phyloP scores from a whole-genome alignment of 2,797 vertebrate species.

The Hapalemur alaotrensis region DNA sequence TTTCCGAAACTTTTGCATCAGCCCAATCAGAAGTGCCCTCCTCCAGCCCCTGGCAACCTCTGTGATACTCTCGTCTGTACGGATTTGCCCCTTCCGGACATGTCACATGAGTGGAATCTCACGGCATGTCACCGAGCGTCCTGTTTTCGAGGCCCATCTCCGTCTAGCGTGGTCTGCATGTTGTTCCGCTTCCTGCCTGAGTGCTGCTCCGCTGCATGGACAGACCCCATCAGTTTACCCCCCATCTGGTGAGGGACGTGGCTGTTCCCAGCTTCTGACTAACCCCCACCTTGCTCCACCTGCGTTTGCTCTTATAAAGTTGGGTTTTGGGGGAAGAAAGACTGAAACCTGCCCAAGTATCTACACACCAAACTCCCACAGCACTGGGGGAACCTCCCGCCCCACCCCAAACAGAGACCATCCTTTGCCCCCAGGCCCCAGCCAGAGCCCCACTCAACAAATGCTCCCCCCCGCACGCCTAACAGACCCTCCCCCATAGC shows the following conservation, averaged over 20 bases:
- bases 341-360: background rate
- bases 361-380: background rate
- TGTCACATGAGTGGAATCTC: background rate
- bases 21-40: background rate
- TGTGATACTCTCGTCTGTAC: background rate
- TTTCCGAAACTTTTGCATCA: background rate
- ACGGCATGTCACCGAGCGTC: rapidly evolving
- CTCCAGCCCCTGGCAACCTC: background rate
- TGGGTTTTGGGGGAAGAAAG: background rate
- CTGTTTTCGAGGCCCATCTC: too few relatives aligned
- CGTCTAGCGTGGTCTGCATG: rapidly evolving
- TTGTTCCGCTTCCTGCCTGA: background rate
- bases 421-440: background rate
- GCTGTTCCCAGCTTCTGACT: too few relatives aligned
- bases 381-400: too few relatives aligned
- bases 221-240: background rate
- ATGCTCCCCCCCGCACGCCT: background rate
- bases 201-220: rapidly evolving
- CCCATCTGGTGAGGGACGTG: background rate
- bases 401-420: background rate
- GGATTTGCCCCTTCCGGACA: background rate
- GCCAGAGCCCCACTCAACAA: background rate
- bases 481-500: background rate
- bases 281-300: background rate
- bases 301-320: background rate